A percentile compares a stretch with the other conserved stretches of the same genome.
Conservation (phyloP, 2,797 vertebrate species). For the Coracias cyanogaster region DNA sequence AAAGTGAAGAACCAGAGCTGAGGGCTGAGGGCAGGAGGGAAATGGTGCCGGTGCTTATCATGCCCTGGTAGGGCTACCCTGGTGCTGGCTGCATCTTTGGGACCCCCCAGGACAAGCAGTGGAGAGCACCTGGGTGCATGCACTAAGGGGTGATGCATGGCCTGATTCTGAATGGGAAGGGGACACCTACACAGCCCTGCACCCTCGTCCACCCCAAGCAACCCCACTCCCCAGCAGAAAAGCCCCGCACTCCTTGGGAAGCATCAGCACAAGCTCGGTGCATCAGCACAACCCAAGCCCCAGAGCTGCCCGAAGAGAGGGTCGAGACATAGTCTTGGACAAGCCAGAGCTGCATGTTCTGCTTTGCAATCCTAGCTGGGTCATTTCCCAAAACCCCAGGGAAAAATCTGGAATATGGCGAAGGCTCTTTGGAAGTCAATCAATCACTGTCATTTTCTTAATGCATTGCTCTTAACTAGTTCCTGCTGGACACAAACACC, state of each 20-base stretch:
- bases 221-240: not conserved
- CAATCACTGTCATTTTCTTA: not conserved
- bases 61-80: not conserved
- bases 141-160: not conserved
- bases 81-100: rapidly evolving
- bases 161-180: not conserved
- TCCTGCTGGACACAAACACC: not conserved
- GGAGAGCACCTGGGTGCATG: rapidly evolving
- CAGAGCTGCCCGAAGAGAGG: not conserved
- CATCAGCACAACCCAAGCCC: not conserved
- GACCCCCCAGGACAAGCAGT: no score
- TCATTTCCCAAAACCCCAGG: not conserved
- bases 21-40: not conserved
- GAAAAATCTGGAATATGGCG: not conserved
- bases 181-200: not conserved
- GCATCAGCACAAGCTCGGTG: not conserved
- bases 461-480: not conserved
- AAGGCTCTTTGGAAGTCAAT: not conserved
- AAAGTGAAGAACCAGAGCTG: not conserved
- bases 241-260: not conserved
- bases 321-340: rapidly evolving
- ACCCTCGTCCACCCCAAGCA: not conserved
- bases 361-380: not conserved
- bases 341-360: not conserved
- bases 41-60: not conserved